Conservation (phyloP, 2,797 vertebrate species). For the Lacerta agilis region DNA sequence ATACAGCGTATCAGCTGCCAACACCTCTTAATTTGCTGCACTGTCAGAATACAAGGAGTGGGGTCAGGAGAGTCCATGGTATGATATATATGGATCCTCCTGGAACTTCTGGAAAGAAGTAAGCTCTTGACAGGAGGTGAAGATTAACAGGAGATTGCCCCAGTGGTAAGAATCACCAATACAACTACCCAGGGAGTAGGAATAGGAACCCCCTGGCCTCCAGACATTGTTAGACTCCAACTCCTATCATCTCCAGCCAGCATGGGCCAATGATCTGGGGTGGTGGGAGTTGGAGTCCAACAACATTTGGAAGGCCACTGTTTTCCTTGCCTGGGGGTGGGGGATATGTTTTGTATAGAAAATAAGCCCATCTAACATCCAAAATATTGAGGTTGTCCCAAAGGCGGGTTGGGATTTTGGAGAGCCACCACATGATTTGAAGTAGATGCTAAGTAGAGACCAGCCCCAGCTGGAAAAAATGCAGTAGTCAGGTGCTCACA, state of each 20-base stretch:
- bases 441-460: neutral
- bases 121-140: rapidly evolving
- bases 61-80: neutral
- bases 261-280: too few relatives aligned
- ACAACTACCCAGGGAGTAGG: too few relatives aligned
- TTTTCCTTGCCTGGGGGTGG: neutral
- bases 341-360: neutral
- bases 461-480: neutral
- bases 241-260: too few relatives aligned
- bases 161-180: neutral
- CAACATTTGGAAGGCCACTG: too few relatives aligned
- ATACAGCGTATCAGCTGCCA: constrained; percentile 12
- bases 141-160: neutral
- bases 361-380: neutral
- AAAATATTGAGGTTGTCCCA: neutral
- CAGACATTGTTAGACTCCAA: too few relatives aligned
- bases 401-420: neutral
- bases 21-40: constrained; percentile 3
- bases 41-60: neutral
- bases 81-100: neutral
- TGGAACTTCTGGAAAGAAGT: constrained; percentile 4
- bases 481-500: too few relatives aligned
- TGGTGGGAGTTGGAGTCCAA: too few relatives aligned
- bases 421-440: neutral
- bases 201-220: too few relatives aligned